These are phyloP conservation scores for Lepeophtheirus nordmannii DNA, from an alignment of 2,888 invertebrate species.

Conservation along the genomic window DNA sequence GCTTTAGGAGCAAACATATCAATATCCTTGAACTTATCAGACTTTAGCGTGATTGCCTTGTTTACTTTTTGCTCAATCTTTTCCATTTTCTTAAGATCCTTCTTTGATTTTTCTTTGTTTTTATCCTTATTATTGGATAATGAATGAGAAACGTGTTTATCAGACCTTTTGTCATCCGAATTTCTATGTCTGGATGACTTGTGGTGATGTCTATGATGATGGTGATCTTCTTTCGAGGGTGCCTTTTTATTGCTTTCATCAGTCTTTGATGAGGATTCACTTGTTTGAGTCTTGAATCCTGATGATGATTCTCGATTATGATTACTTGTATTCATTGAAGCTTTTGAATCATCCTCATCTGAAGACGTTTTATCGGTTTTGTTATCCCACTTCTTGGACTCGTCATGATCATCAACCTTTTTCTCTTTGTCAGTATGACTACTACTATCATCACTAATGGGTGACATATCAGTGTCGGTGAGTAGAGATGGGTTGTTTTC, in stretches of 20 bases:
- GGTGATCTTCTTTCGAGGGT: background rate
- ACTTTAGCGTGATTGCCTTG: slow-evolving; percentile 4
- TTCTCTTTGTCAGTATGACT: too few relatives aligned
- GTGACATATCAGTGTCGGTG: background rate
- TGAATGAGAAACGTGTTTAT: background rate
- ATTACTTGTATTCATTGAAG: background rate
- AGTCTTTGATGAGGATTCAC: background rate
- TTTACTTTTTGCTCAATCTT: slow-evolving; percentile 21
- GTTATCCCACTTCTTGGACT: background rate
- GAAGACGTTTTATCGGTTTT: background rate
- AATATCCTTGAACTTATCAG: slow-evolving; percentile 9
- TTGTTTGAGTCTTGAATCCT: background rate
- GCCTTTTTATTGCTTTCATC: background rate
- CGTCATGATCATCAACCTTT: slow-evolving; percentile 4
- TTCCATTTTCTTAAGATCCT: slow-evolving; percentile 11
- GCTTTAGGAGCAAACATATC: slow-evolving; percentile 23
- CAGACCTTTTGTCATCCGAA: background rate
- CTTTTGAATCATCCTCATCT: background rate
- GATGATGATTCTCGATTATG: background rate
- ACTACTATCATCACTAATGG: slow-evolving; percentile 1
- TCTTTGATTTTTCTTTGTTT: slow-evolving; percentile 12
- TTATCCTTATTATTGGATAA: too few relatives aligned
- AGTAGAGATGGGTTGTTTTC: background rate
- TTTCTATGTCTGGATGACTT: background rate
- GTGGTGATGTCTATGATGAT: background rate